Evolutionary conservation across 2,113 vertebrate species (phyloP), one percentile per base, ranked within the genome.

Genomic region (Rhea americana): DNA sequence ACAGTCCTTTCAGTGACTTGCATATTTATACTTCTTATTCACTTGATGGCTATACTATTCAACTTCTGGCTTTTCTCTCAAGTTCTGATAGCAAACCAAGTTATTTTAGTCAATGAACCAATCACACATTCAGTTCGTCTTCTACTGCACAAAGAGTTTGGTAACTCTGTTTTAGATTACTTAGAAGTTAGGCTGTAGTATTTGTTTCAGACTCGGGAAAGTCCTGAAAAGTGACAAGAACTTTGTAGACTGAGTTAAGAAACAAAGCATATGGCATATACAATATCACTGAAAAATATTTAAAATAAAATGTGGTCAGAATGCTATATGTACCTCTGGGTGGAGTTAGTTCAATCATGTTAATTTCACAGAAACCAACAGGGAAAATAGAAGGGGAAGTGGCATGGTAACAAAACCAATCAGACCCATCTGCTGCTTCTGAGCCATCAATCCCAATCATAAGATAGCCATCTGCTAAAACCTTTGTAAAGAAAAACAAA

Each of bases 321-420:
- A 94, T 87, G 68, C 88, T 84, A 95, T 82, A 86, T 90, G 91
- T 98, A 99, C 99, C 99, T 99, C 99, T 98, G 93, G 99, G 99
- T 97, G 99, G 99, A 84, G 99, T 99, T 95, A 99, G 98, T 97
- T 99, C 99, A 97, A 99, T 99, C 97, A 97, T 98, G 98, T 99
- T 99, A 98, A 99, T 99, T 99, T 99, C 99, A 99, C 99, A 99
- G 98, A 99, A 99, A 97, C 99, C 99, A 95, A 98, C 99, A 93
- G 99, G 99, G 97, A 99, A 99, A 98, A 99, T 99, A 94, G 99
- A 99, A 90, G 99, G 99, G 81, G 99, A 99, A 90, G 98, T 98
- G 97, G 98, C 98, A 96, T 99, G 99, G 93, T 99, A 99, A 97
- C 99, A 99, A 98, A 99, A 99, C 99, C 99, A 99, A 97, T 99